phyloP scores from a whole-genome alignment of 2,888 invertebrate genomes.

The Zaprionus lineosus region DNA sequence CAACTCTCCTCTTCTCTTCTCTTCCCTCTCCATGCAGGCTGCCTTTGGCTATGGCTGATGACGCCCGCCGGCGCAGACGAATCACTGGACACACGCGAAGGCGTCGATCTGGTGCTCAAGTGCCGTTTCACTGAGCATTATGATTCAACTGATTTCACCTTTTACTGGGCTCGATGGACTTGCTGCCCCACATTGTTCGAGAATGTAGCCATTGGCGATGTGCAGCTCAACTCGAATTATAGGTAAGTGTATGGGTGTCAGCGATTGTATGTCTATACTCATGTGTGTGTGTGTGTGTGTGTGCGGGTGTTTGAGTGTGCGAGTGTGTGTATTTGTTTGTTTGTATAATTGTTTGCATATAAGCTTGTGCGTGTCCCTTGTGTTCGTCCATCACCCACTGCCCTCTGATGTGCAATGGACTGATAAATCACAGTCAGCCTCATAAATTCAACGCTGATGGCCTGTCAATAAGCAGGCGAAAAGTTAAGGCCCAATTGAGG shows the following conservation, averaged over 20 bases:
- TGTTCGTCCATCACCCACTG: neutral
- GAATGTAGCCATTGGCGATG: constrained; percentile 93
- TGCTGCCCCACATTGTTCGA: constrained; percentile 90
- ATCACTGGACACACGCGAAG: constrained; percentile 90
- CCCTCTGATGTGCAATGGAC: constrained; percentile 64
- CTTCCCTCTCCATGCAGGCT: constrained; percentile 16
- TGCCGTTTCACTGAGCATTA: constrained; percentile 91
- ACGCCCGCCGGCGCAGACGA: constrained; percentile 69
- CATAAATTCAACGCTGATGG: constrained; percentile 71
- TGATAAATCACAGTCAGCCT: constrained; percentile 72
- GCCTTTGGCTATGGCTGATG: constrained; percentile 30
- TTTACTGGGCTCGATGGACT: constrained; percentile 92
- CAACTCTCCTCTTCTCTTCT: neutral
- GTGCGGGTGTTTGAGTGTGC: constrained; percentile 4
- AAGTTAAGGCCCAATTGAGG: constrained; percentile 37
- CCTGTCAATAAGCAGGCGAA: constrained; percentile 71
- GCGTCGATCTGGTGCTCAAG: constrained; percentile 92
- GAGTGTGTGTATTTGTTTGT: constrained; percentile 11
- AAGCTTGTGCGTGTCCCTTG: too few species aligned
- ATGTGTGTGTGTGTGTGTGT: constrained; percentile 9
- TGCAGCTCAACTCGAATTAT: constrained; percentile 92
- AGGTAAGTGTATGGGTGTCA: constrained; percentile 85
- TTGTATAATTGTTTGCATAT: constrained; percentile 2
- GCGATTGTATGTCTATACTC: neutral
- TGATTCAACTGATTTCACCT: constrained; percentile 88